Evolutionary conservation across 2,888 invertebrate genomes (phyloP).

Genomic region (Amblyjoppa fuscipennis): DNA sequence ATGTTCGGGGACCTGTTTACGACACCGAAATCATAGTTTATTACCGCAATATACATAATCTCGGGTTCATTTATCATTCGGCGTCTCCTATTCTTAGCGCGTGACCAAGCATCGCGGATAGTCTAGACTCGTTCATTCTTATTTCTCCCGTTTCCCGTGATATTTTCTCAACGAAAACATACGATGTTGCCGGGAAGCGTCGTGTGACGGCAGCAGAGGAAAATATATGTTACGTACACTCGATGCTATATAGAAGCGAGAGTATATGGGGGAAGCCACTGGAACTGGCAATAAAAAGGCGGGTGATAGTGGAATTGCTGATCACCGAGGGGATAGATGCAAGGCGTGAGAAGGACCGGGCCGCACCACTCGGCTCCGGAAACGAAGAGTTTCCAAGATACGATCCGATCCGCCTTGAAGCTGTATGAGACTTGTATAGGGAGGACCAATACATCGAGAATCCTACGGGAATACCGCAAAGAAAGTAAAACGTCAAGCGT

Average conservation of each 20-base stretch:
- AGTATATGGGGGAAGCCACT: slow-evolving; percentile 8
- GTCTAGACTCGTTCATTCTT: slow-evolving; percentile 53
- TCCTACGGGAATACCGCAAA: slow-evolving; percentile 32
- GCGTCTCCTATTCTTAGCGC: slow-evolving; percentile 5
- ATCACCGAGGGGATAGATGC: slow-evolving; percentile 59
- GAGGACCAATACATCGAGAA: slow-evolving; percentile 29
- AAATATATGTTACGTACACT: slow-evolving; percentile 41
- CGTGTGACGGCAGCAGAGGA: slow-evolving; percentile 6
- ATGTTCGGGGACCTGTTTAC: neutral
- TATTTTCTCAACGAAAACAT: slow-evolving; percentile 48
- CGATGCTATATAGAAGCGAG: slow-evolving; percentile 9
- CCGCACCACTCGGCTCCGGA: slow-evolving; percentile 30
- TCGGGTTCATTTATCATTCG: slow-evolving; percentile 3
- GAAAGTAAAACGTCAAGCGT: slow-evolving; percentile 15
- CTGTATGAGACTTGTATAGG: neutral
- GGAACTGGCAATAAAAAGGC: slow-evolving; percentile 54
- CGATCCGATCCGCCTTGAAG: slow-evolving; percentile 47
- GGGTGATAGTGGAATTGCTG: slow-evolving; percentile 59
- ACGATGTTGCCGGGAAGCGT: slow-evolving; percentile 11
- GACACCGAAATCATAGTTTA: neutral
- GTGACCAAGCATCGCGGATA: slow-evolving; percentile 19
- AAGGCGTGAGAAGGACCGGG: neutral
- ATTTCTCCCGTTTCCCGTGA: slow-evolving; percentile 27
- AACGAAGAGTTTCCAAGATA: slow-evolving; percentile 51
- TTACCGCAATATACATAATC: neutral